Percentiles rank a stretch among this genome's conserved stretches.
Evolutionary conservation across 2,113 vertebrate species (phyloP).

Genomic region (Centrocercus urophasianus): DNA sequence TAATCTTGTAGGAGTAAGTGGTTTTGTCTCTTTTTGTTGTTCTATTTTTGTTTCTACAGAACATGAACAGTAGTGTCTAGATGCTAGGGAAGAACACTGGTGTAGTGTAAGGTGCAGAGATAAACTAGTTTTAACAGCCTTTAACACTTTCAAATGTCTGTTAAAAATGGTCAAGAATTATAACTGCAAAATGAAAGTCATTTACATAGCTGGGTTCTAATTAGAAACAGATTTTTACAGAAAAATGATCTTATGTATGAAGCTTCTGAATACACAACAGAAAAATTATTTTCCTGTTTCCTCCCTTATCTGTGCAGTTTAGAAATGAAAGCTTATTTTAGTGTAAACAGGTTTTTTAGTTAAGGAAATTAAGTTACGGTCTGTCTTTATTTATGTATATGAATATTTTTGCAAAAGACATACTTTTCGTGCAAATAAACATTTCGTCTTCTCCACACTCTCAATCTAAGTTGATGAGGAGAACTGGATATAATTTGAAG

Average conservation of each 20-base stretch:
- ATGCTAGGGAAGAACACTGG: neutral
- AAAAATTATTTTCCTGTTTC: neutral
- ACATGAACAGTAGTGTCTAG: neutral
- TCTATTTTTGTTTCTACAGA: neutral
- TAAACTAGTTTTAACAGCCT: neutral
- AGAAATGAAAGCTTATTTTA: neutral
- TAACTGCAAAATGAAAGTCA: neutral
- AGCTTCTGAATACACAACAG: neutral
- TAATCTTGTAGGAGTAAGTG: slow-evolving; percentile 30
- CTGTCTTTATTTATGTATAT: neutral
- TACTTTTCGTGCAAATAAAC: neutral
- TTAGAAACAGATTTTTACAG: neutral
- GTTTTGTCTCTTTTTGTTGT: neutral
- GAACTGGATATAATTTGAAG: neutral
- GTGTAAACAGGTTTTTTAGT: neutral
- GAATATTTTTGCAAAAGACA: neutral
- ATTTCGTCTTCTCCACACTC: neutral
- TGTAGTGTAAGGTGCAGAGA: neutral
- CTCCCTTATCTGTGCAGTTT: neutral
- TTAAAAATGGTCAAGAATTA: neutral
- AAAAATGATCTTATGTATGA: fast-evolving
- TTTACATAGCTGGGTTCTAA: neutral
- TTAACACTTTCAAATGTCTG: neutral
- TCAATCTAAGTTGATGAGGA: neutral
- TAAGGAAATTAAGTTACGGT: neutral